Percentiles rank a stretch among this genome's conserved stretches.
These are phyloP conservation scores for Drosophila melanogaster DNA, from an alignment of 1,140 invertebrate genomes.

Conservation along the genomic window Release_6_plus_ISO1_MT NC_004354.4:11213001-11213500, in stretches of 20 bases:
- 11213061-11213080: constrained; percentile 54
- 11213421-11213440: constrained; percentile 2
- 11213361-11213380: no score
- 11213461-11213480: background rate
- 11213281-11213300: no score
- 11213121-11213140: constrained; percentile 8
- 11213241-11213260: no score
- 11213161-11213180: background rate
- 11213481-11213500: constrained; percentile 13
- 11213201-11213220: background rate
- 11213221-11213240: background rate
- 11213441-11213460: background rate
- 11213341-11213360: no score
- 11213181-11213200: background rate
- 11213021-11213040: constrained; percentile 53
- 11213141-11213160: constrained; percentile 5
- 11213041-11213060: constrained; percentile 33
- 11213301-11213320: no score
- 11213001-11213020: constrained; percentile 53
- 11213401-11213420: background rate
- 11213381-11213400: no score
- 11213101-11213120: background rate
- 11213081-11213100: constrained; percentile 8
- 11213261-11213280: no score
- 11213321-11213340: no score